A percentile compares a stretch with the other conserved stretches of the same genome.
phyloP scores from a whole-genome alignment of 2,888 invertebrate genomes.

The Drosophila anomalata region DNA sequence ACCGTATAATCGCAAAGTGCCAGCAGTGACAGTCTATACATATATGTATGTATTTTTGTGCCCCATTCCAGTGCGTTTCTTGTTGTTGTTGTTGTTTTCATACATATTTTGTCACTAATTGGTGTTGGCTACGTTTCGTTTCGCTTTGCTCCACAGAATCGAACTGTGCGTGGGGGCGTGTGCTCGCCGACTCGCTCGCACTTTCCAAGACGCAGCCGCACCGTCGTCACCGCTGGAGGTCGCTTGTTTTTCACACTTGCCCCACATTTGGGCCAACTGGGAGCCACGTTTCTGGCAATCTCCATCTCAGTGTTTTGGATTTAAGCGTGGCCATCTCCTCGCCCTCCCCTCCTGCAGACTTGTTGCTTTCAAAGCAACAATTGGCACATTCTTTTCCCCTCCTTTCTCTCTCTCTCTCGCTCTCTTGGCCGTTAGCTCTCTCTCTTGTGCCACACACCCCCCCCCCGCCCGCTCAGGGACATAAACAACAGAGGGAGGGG shows the following conservation, averaged over 20 bases:
- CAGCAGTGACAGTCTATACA: conserved; percentile 1
- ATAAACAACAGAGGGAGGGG: conserved; percentile 57
- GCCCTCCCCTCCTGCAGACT: conserved; percentile 32
- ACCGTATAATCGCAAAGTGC: conserved; percentile 24
- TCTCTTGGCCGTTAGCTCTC: conserved; percentile 20
- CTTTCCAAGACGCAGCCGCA: conserved; percentile 62
- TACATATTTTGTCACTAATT: conserved; percentile 75
- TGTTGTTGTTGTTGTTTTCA: conserved; percentile 49
- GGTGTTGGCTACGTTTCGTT: conserved; percentile 64
- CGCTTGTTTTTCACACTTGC: conserved; percentile 77
- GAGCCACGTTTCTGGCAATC: conserved; percentile 61
- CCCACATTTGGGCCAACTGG: conserved; percentile 62
- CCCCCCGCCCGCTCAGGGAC: conserved; percentile 16
- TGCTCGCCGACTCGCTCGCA: conserved; percentile 50
- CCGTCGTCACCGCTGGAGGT: conserved; percentile 67
- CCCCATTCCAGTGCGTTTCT: background rate
- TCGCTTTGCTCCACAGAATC: conserved; percentile 25
- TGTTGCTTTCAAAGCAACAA: conserved; percentile 74
- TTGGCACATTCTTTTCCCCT: conserved; percentile 48
- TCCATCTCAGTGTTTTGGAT: background rate
- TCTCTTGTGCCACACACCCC: conserved; percentile 9
- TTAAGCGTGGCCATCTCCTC: background rate
- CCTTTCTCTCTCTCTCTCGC: conserved; percentile 23
- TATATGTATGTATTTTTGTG: background rate
- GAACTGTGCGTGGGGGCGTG: conserved; percentile 68